phyloP scores from a whole-genome alignment of 1,140 invertebrate species.

The Babylonia areolata region DNA sequence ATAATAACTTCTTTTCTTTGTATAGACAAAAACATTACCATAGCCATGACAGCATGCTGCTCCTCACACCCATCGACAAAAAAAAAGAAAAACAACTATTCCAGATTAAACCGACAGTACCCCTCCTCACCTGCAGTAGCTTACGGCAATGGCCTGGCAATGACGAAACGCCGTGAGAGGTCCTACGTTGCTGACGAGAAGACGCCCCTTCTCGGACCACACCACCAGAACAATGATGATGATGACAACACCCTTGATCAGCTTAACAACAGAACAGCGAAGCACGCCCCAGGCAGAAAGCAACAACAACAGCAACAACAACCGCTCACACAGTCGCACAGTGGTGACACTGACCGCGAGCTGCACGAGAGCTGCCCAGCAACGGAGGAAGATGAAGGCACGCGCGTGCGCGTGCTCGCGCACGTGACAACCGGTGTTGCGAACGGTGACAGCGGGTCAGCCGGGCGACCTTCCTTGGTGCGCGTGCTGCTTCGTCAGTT shows the following conservation, averaged over 20 bases:
- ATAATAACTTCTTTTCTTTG: too few species aligned
- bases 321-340: too few species aligned
- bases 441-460: not conserved
- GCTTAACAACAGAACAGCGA: too few species aligned
- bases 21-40: too few species aligned
- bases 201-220: not conserved
- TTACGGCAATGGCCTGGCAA: not conserved
- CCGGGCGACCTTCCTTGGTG: not conserved
- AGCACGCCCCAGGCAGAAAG: not conserved
- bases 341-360: not conserved
- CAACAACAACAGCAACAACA: not conserved
- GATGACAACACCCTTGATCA: not conserved
- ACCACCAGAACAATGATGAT: not conserved
- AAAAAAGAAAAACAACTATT: too few species aligned
- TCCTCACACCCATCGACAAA: too few species aligned
- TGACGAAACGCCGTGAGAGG: not conserved
- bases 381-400: not conserved
- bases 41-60: too few species aligned
- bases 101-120: not conserved
- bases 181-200: not conserved
- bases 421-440: too few species aligned
- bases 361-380: not conserved
- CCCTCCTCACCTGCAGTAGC: not conserved
- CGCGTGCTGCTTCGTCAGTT: conserved; percentile 27
- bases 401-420: not conserved